Evolutionary conservation across 2,797 vertebrate species (phyloP).

Genomic region (Acropternis orthonyx): DNA sequence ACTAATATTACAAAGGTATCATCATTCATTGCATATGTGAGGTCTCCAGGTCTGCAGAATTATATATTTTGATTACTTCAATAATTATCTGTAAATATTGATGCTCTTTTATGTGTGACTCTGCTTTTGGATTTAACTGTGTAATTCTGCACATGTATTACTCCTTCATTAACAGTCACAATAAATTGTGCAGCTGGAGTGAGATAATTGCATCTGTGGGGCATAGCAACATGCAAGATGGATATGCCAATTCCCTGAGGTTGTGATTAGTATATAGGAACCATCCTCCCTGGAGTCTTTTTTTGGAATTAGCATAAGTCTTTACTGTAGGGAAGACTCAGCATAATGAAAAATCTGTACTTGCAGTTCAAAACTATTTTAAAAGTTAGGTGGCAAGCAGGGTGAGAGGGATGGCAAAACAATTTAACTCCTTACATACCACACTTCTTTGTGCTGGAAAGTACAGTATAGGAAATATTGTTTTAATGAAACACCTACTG

Average conservation of each 20-base stretch:
- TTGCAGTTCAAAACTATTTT: background rate
- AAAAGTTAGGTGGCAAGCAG: background rate
- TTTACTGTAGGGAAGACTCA: background rate
- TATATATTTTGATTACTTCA: background rate
- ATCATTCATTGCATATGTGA: background rate
- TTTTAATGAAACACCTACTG: background rate
- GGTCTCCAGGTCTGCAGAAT: background rate
- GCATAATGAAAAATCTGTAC: background rate
- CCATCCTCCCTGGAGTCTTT: background rate
- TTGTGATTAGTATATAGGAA: conserved; percentile 32
- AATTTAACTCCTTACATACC: background rate
- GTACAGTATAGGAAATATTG: background rate
- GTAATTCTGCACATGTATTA: conserved; percentile 15
- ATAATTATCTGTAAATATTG: background rate
- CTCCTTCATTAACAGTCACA: conserved; percentile 44
- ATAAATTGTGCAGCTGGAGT: conserved; percentile 31
- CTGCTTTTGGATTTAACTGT: conserved; percentile 27
- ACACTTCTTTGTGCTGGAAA: background rate
- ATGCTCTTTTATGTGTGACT: background rate
- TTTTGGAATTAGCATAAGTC: conserved; percentile 2
- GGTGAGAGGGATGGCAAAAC: background rate
- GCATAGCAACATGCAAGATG: conserved; percentile 35
- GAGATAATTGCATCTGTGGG: conserved; percentile 50
- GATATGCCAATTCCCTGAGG: conserved; percentile 15
- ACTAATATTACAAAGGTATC: background rate